Evolutionary conservation across 2,797 vertebrate genomes (phyloP), one percentile per base, ranked within the genome.

Genomic region (Tadarida brasiliensis): DNA sequence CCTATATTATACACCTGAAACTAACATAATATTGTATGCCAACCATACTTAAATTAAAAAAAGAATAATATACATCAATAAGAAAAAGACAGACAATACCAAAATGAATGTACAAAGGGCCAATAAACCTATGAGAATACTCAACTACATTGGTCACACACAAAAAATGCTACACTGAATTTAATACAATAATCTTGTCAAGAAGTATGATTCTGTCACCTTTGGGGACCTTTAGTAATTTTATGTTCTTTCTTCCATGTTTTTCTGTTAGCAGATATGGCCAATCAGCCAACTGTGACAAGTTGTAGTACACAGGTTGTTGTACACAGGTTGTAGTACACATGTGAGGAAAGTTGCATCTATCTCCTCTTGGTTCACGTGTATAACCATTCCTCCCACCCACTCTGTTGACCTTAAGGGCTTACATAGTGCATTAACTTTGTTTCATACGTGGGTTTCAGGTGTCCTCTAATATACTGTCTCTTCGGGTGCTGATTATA

Each of bases 51-150:
- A 80, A 80, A 61, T 28, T 74, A 19, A 44, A 56, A 57, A 83
- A 82, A 70, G n/a, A 77, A 87, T 80, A 28, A 14, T 73, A 26
- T 59, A 95, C 28, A 77, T 95, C 56, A 78, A 47, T 35, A 84
- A 57, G 61, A 78, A 70, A 87, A 90, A 51, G n/a, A 63, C 26
- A 47, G 54, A 78, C 20, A 85, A 85, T 76, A 47, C 2, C 35
- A 87, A 87, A 87, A 51, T 24, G 15, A 94, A 70, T 49, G 65
- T 70, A 22, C 56, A 57, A 78, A 70, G 20, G 47, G 19, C 15
- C 30, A 56, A 56, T 70, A 74, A 70, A 54, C 28, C 86, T 16
- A 76, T 57, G 33, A 56, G 63, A 77, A 63, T 56, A 10, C 35
- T 87, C 24, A 83, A 65, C 56, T 71, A 78, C 63, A 63, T 0